Evolutionary conservation across 2,113 vertebrate genomes (phyloP).

Genomic region (Trogon melanurus): DNA sequence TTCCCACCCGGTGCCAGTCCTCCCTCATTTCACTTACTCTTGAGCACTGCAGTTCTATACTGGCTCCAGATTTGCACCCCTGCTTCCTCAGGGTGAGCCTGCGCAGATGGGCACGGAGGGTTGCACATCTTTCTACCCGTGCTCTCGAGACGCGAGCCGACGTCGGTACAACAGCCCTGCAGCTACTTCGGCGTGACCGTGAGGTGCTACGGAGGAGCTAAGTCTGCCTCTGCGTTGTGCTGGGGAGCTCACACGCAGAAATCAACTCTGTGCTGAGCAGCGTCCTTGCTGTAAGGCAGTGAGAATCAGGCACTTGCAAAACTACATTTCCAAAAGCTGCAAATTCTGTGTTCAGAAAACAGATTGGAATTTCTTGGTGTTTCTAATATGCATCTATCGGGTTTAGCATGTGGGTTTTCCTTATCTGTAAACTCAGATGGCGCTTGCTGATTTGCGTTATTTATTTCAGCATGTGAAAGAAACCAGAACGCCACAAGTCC

Average conservation of each 20-base stretch:
- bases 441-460: background rate
- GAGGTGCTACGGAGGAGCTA: background rate
- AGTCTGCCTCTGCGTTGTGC: background rate
- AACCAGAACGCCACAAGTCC: background rate
- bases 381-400: background rate
- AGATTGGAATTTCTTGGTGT: background rate
- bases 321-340: background rate
- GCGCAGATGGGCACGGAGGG: background rate
- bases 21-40: background rate
- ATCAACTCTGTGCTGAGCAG: too few species aligned
- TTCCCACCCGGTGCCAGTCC: background rate
- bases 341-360: background rate
- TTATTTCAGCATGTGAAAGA: background rate
- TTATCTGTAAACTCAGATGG: background rate
- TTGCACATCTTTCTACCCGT: background rate
- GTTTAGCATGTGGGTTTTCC: background rate
- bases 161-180: background rate
- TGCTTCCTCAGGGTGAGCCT: background rate
- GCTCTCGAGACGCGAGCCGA: background rate
- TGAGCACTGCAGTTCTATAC: background rate
- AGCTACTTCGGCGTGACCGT: background rate
- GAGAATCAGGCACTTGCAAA: too few species aligned
- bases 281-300: too few species aligned
- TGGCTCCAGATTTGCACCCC: background rate
- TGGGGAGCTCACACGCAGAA: background rate